A percentile compares a stretch with the other conserved stretches of the same genome.
Evolutionary conservation across 2,888 invertebrate genomes (phyloP).

Genomic region (Lycaena phlaeas): DNA sequence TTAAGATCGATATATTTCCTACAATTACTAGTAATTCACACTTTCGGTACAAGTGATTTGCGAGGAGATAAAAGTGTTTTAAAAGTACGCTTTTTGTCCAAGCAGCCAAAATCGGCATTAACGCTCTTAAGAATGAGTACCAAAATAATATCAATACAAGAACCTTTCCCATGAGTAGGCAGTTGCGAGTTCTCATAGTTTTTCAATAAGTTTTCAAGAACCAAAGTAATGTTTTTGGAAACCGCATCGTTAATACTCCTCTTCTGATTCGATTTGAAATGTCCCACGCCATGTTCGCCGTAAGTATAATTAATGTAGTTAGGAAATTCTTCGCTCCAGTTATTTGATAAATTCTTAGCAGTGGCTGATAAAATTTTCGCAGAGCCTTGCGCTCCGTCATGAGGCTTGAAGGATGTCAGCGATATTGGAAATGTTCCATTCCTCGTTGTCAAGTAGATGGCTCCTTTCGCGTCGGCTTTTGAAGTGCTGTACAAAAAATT

Average conservation of each 20-base stretch:
- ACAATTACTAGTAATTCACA: too few species aligned
- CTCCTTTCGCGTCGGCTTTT: slow-evolving; percentile 53
- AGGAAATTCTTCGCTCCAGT: slow-evolving; percentile 35
- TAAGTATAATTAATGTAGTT: slow-evolving; percentile 44
- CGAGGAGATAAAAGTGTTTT: too few species aligned
- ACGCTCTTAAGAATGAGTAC: too few species aligned
- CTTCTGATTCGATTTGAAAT: slow-evolving; percentile 44
- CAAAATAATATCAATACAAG: too few species aligned
- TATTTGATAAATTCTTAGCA: slow-evolving; percentile 44
- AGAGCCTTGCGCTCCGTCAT: slow-evolving; percentile 44
- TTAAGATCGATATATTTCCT: too few species aligned
- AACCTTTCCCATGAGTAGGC: slow-evolving; percentile 91
- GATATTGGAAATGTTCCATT: slow-evolving; percentile 69
- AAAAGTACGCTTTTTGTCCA: too few species aligned
- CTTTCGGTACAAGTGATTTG: too few species aligned
- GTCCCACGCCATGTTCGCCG: slow-evolving; percentile 31
- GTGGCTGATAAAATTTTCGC: slow-evolving; percentile 46
- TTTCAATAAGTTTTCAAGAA: slow-evolving; percentile 88
- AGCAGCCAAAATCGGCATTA: too few species aligned
- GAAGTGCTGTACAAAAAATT: slow-evolving; percentile 36
- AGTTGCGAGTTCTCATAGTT: slow-evolving; percentile 92
- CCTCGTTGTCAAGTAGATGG: slow-evolving; percentile 65
- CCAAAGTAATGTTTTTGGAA: slow-evolving; percentile 87
- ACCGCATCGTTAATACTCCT: slow-evolving; percentile 79
- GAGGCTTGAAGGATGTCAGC: slow-evolving; percentile 50